Conservation (phyloP, 2,113 vertebrate genomes). For the Chaetops frenatus region DNA sequence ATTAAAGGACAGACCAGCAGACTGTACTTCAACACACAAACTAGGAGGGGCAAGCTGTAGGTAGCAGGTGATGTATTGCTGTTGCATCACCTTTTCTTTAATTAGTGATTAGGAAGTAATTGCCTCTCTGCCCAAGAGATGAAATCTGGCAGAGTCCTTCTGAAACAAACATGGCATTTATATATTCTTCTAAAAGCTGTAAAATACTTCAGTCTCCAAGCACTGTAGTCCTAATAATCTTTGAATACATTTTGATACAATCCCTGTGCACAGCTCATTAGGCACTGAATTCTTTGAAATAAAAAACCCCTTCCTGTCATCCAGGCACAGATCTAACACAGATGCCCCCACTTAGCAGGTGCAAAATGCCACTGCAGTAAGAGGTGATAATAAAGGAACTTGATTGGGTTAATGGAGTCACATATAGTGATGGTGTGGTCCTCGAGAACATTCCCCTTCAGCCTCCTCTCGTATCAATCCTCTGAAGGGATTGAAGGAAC, state of each 20-base stretch:
- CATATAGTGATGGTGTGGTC: not conserved
- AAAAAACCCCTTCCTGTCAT: not conserved
- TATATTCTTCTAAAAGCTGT: not conserved
- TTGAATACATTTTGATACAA: not conserved
- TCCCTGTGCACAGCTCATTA: not conserved
- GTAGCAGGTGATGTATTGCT: not conserved
- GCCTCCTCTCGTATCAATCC: not conserved
- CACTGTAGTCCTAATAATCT: not conserved
- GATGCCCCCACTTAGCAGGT: not conserved
- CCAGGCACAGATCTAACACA: not conserved
- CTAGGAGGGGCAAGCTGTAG: not conserved
- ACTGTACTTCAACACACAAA: not conserved
- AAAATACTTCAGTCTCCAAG: not conserved
- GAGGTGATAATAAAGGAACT: not conserved
- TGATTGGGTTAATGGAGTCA: not conserved
- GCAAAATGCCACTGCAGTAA: not conserved
- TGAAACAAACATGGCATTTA: not conserved
- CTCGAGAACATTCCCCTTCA: not conserved
- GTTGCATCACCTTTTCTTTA: not conserved
- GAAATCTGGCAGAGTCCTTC: not conserved
- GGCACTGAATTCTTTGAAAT: not conserved
- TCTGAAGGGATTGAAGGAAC: not conserved
- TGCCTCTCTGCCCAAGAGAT: not conserved
- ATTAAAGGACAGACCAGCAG: not conserved
- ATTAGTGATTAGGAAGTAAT: not conserved